phyloP scores from a whole-genome alignment of 2,113 vertebrate genomes.

The Hydrochoerus hydrochaeris region DNA sequence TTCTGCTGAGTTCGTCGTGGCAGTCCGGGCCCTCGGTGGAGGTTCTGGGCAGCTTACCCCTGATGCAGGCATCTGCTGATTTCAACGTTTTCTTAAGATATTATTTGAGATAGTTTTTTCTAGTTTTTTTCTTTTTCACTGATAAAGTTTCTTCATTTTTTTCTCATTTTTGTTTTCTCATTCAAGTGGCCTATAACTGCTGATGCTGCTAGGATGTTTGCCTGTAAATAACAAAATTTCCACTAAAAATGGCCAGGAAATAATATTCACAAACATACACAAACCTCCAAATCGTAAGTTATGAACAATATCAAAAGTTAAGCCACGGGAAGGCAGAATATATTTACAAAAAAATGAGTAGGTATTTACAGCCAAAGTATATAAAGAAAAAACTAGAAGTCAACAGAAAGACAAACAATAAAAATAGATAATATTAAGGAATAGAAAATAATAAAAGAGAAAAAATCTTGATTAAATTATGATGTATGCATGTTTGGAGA shows the following conservation, averaged over 20 bases:
- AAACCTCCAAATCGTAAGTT: neutral
- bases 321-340: neutral
- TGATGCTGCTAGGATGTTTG: neutral
- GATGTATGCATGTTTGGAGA: neutral
- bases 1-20: no score
- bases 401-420: neutral
- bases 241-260: constrained; percentile 8
- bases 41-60: no score
- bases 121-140: neutral
- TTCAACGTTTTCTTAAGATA: constrained; percentile 1
- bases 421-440: neutral
- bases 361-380: constrained; percentile 2
- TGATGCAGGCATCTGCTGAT: no score
- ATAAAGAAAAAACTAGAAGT: constrained; percentile 21
- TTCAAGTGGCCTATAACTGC: neutral
- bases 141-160: constrained; percentile 26
- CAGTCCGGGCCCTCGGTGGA: no score
- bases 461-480: neutral
- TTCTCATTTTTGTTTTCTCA: neutral
- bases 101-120: neutral
- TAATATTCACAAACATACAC: neutral
- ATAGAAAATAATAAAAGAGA: neutral
- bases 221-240: neutral
- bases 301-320: neutral
- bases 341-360: constrained; percentile 13